A percentile compares a stretch with the other conserved stretches of the same genome.
phyloP scores from a whole-genome alignment of 2,113 vertebrate species.

The Ovibos moschatus region DNA sequence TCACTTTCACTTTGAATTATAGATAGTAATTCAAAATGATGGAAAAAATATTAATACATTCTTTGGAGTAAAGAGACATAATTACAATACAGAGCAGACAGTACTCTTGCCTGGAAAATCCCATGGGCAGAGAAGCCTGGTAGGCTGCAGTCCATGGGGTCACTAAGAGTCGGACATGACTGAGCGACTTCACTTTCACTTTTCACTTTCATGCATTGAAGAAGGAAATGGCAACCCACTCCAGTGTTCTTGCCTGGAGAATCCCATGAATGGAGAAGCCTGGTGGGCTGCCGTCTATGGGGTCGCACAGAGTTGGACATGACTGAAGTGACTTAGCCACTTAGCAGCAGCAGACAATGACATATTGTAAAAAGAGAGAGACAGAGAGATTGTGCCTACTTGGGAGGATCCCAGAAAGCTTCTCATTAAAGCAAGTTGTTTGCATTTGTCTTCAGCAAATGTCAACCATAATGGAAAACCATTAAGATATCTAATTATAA shows the following conservation, averaged over 20 bases:
- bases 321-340: no score
- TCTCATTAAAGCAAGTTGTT: slow-evolving; percentile 32
- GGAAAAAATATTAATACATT: neutral
- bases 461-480: slow-evolving; percentile 48
- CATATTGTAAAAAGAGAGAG: neutral
- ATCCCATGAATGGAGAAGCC: no score
- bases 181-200: no score
- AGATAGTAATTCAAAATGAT: neutral
- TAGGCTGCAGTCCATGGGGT: no score
- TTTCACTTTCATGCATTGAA: no score
- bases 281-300: no score
- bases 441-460: slow-evolving; percentile 50
- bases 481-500: slow-evolving; percentile 37
- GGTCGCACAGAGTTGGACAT: no score
- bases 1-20: neutral
- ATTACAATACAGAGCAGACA: neutral
- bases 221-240: no score
- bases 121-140: no score
- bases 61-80: neutral
- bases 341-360: neutral
- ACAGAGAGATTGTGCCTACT: neutral
- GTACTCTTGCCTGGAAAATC: no score
- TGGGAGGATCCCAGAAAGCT: slow-evolving; percentile 40
- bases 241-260: no score
- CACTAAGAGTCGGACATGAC: rapidly evolving